These are phyloP conservation scores for Trichonephila inaurata DNA, from an alignment of 1,140 invertebrate genomes.

Conservation along the genomic window DNA sequence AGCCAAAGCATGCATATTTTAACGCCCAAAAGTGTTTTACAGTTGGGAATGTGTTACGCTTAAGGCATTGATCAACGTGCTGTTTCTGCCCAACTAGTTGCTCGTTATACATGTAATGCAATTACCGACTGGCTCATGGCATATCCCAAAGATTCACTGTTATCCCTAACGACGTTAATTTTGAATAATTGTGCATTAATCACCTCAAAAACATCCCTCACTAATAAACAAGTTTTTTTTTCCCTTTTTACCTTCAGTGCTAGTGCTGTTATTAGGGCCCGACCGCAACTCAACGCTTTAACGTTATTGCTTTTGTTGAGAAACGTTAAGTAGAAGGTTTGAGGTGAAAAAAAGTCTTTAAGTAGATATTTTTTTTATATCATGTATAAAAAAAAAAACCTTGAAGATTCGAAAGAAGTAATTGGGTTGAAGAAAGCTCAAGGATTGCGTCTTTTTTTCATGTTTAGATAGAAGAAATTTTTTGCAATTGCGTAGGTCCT, in stretches of 20 bases:
- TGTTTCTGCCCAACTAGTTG: constrained; percentile 54
- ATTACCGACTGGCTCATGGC: constrained; percentile 53
- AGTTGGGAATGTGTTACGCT: not conserved
- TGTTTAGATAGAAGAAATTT: not conserved
- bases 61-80: constrained; percentile 52
- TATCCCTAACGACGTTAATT: constrained; percentile 71
- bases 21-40: constrained; percentile 63
- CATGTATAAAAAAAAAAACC: not conserved
- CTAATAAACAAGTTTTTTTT: constrained; percentile 51
- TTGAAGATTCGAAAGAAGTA: not conserved
- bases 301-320: not conserved
- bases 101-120: constrained; percentile 67
- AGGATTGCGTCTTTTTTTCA: not conserved
- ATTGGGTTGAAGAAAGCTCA: constrained; percentile 10
- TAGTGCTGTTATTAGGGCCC: not conserved
- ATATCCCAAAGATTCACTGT: not conserved
- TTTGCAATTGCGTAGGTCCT: not conserved
- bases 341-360: not conserved
- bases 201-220: constrained; percentile 57
- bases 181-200: constrained; percentile 76
- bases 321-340: not conserved
- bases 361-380: constrained; percentile 30
- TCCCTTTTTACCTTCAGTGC: not conserved
- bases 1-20: constrained; percentile 56
- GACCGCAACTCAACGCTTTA: not conserved